Evolutionary conservation across 2,888 invertebrate species (phyloP).

Genomic region (Xestia sexstrigata): DNA sequence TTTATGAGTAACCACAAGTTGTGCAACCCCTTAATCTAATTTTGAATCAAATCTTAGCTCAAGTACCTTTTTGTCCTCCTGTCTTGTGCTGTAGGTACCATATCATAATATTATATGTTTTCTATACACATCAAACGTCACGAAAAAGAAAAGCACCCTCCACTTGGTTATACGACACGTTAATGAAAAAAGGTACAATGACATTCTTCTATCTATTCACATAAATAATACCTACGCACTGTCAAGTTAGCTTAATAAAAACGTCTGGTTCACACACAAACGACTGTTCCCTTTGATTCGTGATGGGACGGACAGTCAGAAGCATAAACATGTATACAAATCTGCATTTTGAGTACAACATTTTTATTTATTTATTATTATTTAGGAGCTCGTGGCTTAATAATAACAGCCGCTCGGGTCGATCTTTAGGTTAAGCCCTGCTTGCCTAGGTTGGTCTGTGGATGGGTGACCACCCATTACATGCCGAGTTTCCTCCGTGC

Average conservation of each 20-base stretch:
- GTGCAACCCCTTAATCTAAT: too few species aligned
- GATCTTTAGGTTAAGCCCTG: too few species aligned
- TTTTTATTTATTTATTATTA: too few species aligned
- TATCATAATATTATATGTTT: not conserved
- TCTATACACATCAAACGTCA: not conserved
- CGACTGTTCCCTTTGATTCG: not conserved
- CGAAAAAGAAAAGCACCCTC: not conserved
- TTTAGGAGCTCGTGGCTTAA: too few species aligned
- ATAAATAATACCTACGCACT: not conserved
- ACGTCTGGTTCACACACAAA: conserved; percentile 1
- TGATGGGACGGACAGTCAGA: not conserved
- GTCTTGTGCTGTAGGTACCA: not conserved
- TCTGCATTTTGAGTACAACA: not conserved
- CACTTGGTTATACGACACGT: not conserved
- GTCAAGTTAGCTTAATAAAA: not conserved
- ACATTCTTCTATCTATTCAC: not conserved
- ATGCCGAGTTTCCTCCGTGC: too few species aligned
- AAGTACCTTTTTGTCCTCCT: not conserved
- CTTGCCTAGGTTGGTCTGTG: too few species aligned
- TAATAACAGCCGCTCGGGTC: too few species aligned
- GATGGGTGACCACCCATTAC: too few species aligned
- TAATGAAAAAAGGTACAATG: conserved; percentile 29
- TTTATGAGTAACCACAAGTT: too few species aligned
- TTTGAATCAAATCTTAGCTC: too few species aligned
- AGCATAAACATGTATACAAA: not conserved